A percentile compares a stretch with the other conserved stretches of the same genome.
Evolutionary conservation across 2,113 vertebrate genomes (phyloP).

Genomic region (Corythornis cristatus): DNA sequence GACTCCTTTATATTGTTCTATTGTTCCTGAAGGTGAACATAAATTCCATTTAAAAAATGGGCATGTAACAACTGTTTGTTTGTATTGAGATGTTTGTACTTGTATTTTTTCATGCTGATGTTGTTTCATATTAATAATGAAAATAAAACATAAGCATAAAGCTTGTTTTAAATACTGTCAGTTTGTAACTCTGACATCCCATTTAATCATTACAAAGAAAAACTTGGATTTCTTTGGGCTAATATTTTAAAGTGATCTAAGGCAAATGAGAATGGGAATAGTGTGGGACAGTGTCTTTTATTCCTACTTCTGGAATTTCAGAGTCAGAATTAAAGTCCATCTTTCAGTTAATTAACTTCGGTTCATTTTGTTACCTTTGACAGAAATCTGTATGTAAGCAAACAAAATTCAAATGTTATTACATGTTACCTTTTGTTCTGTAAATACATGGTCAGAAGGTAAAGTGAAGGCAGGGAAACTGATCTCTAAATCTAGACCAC

Average conservation of each 20-base stretch:
- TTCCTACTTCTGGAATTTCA: neutral
- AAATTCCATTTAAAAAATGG: slow-evolving; percentile 13
- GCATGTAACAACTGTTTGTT: slow-evolving; percentile 10
- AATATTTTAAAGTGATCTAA: neutral
- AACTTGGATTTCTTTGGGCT: neutral
- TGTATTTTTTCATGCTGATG: neutral
- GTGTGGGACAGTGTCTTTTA: neutral
- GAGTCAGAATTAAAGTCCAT: neutral
- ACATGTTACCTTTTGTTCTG: neutral
- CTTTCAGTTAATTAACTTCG: neutral
- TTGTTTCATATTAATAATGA: neutral
- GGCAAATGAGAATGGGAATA: neutral
- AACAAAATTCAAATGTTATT: neutral
- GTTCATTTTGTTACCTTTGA: neutral
- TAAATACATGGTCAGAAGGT: neutral
- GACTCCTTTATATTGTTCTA: slow-evolving; percentile 35
- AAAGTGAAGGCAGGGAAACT: neutral
- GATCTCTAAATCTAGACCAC: neutral
- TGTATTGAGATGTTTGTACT: neutral
- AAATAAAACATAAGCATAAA: slow-evolving; percentile 6
- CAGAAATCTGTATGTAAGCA: neutral
- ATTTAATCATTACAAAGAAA: neutral
- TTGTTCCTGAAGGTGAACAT: slow-evolving; percentile 58
- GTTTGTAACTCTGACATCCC: neutral
- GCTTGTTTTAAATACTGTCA: neutral